Conservation (phyloP, 2,888 invertebrate species). For the Polyommatus icarus region DNA sequence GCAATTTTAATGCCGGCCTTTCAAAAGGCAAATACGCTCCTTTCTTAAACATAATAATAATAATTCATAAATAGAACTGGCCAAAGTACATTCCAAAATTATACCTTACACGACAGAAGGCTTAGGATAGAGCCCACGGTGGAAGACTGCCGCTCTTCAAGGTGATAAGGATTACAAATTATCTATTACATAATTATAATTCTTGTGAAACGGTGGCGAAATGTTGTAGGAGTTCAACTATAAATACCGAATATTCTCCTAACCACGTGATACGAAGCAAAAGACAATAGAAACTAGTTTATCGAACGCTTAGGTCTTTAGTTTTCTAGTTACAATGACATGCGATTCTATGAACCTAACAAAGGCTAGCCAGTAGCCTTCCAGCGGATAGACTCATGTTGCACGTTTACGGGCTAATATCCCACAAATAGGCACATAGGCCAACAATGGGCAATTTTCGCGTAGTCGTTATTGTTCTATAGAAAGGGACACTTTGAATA, state of each 20-base stretch:
- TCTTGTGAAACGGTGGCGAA: no score
- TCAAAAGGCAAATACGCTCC: background rate
- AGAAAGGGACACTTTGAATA: background rate
- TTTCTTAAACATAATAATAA: no score
- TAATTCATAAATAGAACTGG: no score
- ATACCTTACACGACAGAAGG: no score
- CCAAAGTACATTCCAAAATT: no score
- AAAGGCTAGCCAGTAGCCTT: background rate
- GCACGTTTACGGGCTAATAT: background rate
- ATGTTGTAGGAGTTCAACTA: background rate
- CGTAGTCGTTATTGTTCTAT: conserved; percentile 3
- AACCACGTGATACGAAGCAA: background rate
- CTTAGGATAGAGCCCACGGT: no score
- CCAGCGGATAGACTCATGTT: conserved; percentile 28
- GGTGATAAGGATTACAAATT: no score
- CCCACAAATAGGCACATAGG: background rate
- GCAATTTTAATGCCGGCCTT: background rate
- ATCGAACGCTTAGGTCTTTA: background rate
- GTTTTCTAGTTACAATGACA: conserved; percentile 12
- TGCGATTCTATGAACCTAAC: conserved; percentile 17
- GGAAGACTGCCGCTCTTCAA: no score
- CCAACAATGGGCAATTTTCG: background rate
- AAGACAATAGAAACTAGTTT: background rate
- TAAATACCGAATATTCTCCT: background rate
- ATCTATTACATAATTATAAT: no score